Base-by-base conservation (phyloP, 2,113 vertebrate genomes). In the Sisor rabdophorus region DNA sequence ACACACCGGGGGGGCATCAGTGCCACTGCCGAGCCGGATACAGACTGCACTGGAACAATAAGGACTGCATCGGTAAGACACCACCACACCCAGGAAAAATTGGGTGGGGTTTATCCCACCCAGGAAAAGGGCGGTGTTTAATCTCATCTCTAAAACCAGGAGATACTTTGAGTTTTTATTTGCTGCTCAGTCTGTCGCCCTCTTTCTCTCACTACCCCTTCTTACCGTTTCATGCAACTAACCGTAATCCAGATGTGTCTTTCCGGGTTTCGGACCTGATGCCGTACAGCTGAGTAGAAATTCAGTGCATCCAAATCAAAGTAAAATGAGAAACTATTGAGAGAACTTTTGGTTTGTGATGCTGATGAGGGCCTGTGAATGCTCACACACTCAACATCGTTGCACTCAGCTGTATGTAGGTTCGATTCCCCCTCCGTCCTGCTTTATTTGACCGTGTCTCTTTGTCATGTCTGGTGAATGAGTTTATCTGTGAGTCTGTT, bases 1-100 rank as follows among this genome's bases (percentile, higher is more conserved):
- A 99, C 86, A 93, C 91, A 0, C 32, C 84, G 75, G 97, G 97
- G 67, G 87, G 93, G 84, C 97, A 92, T 44, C 91, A 95, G 78
- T 99, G 97, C 88, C 92, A 91, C 82, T 99, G 97, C 84, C 92
- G 89, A 44, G 86, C 93, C 0, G 94, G 92, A 52, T 92, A 93
- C 90, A 97, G 93, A 84, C 91, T 99, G 40, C 96, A 99, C 89
- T 99, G 97, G 97, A 99, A 99, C 90, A 94, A 91, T 87, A 99
- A 98, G 84, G 97, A 99, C 85, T 99, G 97, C 85, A 90, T 95
- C 80, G 96, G 97, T 99, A 97, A 97, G 95, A 86, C 30, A 24
- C 3, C n/a, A 3, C 60, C 11, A 52, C 11, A 3, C 20, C 53
- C 16, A 5, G 24, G 4, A 44, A 44, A 9, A n/a, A n/a, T n/a